These are phyloP conservation scores for Papilio polyxenes DNA, from an alignment of 1,140 invertebrate species.

Conservation along the genomic window DNA sequence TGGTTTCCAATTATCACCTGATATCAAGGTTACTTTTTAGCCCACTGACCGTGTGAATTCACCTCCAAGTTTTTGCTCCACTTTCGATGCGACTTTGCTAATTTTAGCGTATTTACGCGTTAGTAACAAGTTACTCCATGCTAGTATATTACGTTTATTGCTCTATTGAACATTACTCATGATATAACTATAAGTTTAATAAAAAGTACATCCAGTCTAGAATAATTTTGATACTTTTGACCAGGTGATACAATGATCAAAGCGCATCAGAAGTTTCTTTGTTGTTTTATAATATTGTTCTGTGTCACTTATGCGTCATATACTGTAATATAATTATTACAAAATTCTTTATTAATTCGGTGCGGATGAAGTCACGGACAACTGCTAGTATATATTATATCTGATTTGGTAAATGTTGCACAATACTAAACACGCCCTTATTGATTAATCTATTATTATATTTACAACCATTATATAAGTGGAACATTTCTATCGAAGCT, in stretches of 20 bases:
- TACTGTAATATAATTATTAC: too few species aligned
- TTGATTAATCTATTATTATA: background rate
- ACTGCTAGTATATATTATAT: too few species aligned
- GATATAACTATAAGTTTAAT: background rate
- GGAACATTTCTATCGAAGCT: slow-evolving; percentile 41
- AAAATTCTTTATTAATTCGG: too few species aligned
- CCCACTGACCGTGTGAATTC: slow-evolving; percentile 53
- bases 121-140: slow-evolving; percentile 35
- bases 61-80: slow-evolving; percentile 48
- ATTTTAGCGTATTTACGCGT: slow-evolving; percentile 41
- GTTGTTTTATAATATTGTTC: background rate
- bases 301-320: too few species aligned
- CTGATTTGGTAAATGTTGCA: too few species aligned
- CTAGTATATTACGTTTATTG: slow-evolving; percentile 30
- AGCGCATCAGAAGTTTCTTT: background rate
- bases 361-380: too few species aligned
- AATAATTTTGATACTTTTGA: background rate
- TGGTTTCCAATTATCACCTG: slow-evolving; percentile 44
- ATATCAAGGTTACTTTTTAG: slow-evolving; percentile 50
- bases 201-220: background rate
- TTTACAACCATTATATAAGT: slow-evolving; percentile 12
- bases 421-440: background rate
- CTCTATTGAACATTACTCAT: background rate
- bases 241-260: background rate
- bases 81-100: slow-evolving; percentile 53